Evolutionary conservation across 2,888 invertebrate genomes (phyloP).

Genomic region (Anodontia alba): DNA sequence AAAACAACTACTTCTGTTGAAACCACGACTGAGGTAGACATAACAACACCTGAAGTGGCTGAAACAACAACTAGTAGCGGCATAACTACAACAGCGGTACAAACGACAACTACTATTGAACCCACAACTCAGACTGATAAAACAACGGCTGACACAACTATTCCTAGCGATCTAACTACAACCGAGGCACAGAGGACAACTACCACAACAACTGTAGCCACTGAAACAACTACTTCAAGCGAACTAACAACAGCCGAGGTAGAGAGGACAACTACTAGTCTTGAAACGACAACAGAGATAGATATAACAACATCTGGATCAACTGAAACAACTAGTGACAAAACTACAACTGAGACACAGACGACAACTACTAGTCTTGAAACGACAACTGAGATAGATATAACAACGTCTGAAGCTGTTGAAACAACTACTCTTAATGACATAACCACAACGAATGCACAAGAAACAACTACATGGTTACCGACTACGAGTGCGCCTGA

Average conservation of each 20-base stretch:
- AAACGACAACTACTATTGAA: neutral
- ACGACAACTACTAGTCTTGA: conserved; percentile 21
- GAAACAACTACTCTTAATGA: conserved; percentile 26
- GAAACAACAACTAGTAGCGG: conserved; percentile 12
- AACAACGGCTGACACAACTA: neutral
- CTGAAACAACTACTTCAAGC: no score
- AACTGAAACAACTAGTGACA: conserved; percentile 1
- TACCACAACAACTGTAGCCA: neutral
- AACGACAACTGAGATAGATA: conserved; percentile 1
- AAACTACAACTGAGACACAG: conserved; percentile 24
- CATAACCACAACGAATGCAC: conserved; percentile 16
- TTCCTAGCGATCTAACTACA: no score
- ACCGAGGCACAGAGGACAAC: neutral
- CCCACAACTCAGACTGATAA: conserved; percentile 26
- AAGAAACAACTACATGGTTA: no score
- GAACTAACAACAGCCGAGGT: no score
- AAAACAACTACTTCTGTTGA: neutral
- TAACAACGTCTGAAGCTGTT: neutral
- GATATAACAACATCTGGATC: neutral
- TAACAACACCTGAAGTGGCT: neutral
- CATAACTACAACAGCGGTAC: neutral
- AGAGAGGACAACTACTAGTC: neutral
- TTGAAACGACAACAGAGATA: neutral
- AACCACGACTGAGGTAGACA: neutral
- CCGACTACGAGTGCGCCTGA: no score